A percentile compares a stretch with the other conserved stretches of the same genome.
These are phyloP conservation scores for Forbesichthys papilliferus DNA, from an alignment of 2,113 vertebrate species.

Conservation along the genomic window DNA sequence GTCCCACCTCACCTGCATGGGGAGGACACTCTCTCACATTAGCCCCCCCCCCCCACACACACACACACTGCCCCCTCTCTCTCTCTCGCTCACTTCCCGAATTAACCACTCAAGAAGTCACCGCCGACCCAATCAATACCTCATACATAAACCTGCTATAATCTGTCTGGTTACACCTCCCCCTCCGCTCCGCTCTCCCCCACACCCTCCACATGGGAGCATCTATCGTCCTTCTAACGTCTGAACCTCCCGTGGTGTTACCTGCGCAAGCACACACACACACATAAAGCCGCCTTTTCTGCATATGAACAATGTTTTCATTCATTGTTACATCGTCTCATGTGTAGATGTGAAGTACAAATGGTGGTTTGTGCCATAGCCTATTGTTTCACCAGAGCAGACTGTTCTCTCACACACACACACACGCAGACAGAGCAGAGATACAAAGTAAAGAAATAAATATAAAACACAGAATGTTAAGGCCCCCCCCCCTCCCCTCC, in stretches of 20 bases:
- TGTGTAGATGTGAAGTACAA: conserved; percentile 71
- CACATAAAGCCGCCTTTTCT: neutral
- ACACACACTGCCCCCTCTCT: conserved; percentile 61
- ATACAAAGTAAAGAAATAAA: conserved; percentile 32
- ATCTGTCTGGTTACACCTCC: conserved; percentile 44
- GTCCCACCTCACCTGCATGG: conserved; percentile 12
- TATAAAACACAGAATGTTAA: conserved; percentile 72
- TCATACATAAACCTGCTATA: conserved; percentile 86
- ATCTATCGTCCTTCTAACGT: neutral
- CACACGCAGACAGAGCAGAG: conserved; percentile 33
- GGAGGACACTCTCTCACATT: conserved; percentile 19
- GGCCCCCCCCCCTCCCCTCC: conserved; percentile 68
- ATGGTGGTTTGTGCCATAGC: conserved; percentile 73
- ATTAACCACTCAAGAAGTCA: conserved; percentile 88
- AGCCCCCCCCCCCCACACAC: neutral
- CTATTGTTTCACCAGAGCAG: conserved; percentile 73
- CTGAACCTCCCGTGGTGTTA: neutral
- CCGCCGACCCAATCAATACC: conserved; percentile 85
- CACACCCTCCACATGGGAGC: conserved; percentile 13
- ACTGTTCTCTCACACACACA: conserved; percentile 31
- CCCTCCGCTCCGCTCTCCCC: conserved; percentile 47
- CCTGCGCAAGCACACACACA: conserved; percentile 25
- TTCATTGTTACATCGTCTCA: conserved; percentile 74
- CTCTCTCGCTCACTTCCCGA: conserved; percentile 84
- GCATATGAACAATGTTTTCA: too few species aligned